Conservation (phyloP, 2,113 vertebrate species). For the Psophia crepitans region DNA sequence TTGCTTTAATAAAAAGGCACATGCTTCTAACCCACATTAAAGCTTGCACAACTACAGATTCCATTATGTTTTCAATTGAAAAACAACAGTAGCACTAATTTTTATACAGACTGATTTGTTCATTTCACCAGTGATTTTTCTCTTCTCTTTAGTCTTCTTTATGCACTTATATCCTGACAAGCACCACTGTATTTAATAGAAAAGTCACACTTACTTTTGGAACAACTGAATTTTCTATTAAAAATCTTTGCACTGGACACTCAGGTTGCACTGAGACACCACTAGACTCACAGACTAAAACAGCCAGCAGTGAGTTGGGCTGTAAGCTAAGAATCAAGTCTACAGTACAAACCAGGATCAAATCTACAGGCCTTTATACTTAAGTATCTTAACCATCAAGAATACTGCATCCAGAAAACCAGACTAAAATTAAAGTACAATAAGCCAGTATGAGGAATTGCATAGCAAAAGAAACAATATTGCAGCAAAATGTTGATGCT, state of each 20-base stretch:
- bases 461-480: neutral
- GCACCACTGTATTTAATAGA: neutral
- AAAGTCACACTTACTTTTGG: neutral
- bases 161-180: neutral
- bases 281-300: neutral
- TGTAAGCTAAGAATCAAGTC: neutral
- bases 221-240: neutral
- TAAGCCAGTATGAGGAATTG: neutral
- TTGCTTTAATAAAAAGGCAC: neutral
- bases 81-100: neutral
- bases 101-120: neutral
- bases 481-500: neutral
- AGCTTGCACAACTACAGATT: neutral
- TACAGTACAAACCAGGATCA: neutral
- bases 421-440: neutral
- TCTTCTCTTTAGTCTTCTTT: neutral
- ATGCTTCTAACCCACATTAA: neutral
- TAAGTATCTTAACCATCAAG: neutral
- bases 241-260: neutral
- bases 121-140: neutral
- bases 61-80: neutral
- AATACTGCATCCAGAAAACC: neutral
- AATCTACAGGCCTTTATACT: neutral
- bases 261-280: accelerated
- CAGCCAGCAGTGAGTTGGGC: neutral